phyloP scores from a whole-genome alignment of 2,888 invertebrate genomes.

The Spisula solida region DNA sequence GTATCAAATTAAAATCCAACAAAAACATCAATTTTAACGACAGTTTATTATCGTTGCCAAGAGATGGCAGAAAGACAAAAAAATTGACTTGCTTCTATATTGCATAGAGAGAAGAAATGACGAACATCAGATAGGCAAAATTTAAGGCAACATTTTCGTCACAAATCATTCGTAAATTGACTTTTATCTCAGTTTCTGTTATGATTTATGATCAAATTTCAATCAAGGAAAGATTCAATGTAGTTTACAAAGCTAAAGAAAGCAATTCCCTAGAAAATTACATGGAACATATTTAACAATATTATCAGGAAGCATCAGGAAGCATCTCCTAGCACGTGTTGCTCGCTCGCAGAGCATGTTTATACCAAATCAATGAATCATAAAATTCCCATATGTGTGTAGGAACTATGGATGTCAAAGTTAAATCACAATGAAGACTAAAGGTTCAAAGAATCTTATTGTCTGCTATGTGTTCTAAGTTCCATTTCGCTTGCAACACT shows the following conservation, averaged over 20 bases:
- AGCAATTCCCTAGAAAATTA: constrained; percentile 31
- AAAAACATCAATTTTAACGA: constrained; percentile 27
- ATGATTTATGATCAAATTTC: constrained; percentile 45
- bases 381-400: not conserved
- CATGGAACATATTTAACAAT: constrained; percentile 32
- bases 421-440: no score
- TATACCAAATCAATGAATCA: constrained; percentile 21
- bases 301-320: not conserved
- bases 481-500: no score
- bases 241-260: constrained; percentile 23
- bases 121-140: constrained; percentile 36
- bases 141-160: constrained; percentile 24
- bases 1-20: not conserved
- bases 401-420: not conserved
- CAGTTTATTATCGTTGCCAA: constrained; percentile 2
- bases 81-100: not conserved
- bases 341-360: not conserved
- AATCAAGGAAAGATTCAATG: constrained; percentile 12
- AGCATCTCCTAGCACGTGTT: constrained; percentile 1
- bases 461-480: no score
- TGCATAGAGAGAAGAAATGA: not conserved
- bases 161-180: constrained; percentile 61
- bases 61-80: constrained; percentile 15
- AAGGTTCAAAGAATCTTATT: no score
- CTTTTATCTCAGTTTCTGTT: constrained; percentile 49